These are phyloP conservation scores for Nomada ruficornis DNA, from an alignment of 2,888 invertebrate genomes.

Conservation along the genomic window DNA sequence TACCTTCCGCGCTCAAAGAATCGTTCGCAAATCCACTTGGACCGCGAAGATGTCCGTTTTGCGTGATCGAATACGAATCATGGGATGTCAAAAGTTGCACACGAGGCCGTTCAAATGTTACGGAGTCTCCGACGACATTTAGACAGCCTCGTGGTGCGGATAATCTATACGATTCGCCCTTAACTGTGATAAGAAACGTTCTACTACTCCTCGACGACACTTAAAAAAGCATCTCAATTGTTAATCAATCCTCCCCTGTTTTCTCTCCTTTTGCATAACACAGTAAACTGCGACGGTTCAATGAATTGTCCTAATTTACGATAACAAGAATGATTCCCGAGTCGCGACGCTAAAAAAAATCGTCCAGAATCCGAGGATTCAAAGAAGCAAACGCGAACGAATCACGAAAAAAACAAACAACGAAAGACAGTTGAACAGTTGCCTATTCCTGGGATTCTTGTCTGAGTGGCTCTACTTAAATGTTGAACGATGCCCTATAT, in stretches of 20 bases:
- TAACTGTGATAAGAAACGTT: constrained; percentile 83
- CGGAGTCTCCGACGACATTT: constrained; percentile 32
- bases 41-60: constrained; percentile 11
- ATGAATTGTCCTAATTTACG: constrained; percentile 61
- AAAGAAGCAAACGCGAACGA: neutral
- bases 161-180: constrained; percentile 67
- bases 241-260: constrained; percentile 22
- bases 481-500: constrained; percentile 30
- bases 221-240: constrained; percentile 44
- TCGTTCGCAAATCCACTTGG: neutral
- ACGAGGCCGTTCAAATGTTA: constrained; percentile 20
- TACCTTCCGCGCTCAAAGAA: neutral
- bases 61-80: constrained; percentile 25
- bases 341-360: constrained; percentile 28
- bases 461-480: constrained; percentile 60
- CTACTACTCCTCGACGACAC: constrained; percentile 63
- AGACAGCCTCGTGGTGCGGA: constrained; percentile 22
- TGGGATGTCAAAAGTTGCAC: constrained; percentile 34
- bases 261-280: constrained; percentile 5
- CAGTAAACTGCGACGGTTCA: constrained; percentile 57
- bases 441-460: constrained; percentile 8
- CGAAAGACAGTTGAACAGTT: neutral
- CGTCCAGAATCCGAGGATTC: constrained; percentile 14
- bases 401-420: neutral
- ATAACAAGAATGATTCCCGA: constrained; percentile 28